A percentile compares a stretch with the other conserved stretches of the same genome.
Conservation (phyloP, 1,140 invertebrate genomes). For the Cecropterus lyciades region DNA sequence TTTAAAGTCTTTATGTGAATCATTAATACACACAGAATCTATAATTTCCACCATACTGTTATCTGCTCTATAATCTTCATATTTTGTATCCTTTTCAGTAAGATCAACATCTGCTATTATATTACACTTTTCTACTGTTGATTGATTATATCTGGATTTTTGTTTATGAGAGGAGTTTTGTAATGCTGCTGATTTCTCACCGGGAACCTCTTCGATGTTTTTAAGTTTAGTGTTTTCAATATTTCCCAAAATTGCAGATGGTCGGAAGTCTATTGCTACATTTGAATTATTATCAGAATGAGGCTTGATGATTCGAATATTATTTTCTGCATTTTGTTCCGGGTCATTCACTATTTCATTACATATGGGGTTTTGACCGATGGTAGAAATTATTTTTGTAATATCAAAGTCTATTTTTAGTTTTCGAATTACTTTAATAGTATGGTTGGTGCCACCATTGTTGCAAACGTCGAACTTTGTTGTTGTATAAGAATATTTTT, state of each 20-base stretch:
- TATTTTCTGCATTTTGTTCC: background rate
- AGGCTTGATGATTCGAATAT: background rate
- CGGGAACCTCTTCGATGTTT: background rate
- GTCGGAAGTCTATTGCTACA: background rate
- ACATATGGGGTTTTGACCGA: background rate
- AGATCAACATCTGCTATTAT: background rate
- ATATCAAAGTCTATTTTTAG: slow-evolving; percentile 62
- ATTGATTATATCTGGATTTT: background rate
- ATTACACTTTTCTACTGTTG: background rate
- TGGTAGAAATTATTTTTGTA: slow-evolving; percentile 49
- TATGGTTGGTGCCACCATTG: slow-evolving; percentile 41
- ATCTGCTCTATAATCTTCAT: background rate
- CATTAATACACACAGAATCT: background rate
- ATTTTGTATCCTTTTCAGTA: background rate
- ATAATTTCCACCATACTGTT: background rate
- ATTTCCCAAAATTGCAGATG: background rate
- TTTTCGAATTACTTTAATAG: slow-evolving; percentile 49
- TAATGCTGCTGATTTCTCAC: background rate
- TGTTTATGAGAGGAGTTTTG: background rate
- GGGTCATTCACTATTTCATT: background rate
- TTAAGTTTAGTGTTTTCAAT: background rate
- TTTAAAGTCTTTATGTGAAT: background rate
- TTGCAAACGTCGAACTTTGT: slow-evolving; percentile 53
- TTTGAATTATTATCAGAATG: background rate
- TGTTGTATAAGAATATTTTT: slow-evolving; percentile 46